Conservation (phyloP, 1,140 invertebrate species). For the Trichogramma pretiosum region DNA sequence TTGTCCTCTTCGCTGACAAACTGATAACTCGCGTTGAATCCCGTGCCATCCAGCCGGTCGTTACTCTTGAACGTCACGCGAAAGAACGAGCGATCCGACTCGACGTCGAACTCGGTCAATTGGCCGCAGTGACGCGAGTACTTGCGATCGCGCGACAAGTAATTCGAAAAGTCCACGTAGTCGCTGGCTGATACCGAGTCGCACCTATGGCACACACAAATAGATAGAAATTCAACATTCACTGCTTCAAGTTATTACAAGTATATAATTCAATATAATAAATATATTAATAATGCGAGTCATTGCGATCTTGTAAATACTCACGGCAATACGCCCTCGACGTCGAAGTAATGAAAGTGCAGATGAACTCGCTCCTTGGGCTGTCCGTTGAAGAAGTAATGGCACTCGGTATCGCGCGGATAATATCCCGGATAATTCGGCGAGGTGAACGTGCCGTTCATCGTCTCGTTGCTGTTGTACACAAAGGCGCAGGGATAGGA, state of each 20-base stretch:
- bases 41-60: constrained; percentile 82
- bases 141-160: constrained; percentile 75
- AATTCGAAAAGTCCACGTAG: constrained; percentile 92
- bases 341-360: constrained; percentile 82
- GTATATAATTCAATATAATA: too few species aligned
- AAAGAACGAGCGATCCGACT: constrained; percentile 87
- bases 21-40: constrained; percentile 85
- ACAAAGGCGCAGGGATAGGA: constrained; percentile 73
- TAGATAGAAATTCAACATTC: too few species aligned
- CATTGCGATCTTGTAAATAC: too few species aligned
- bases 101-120: constrained; percentile 65
- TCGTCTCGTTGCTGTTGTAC: constrained; percentile 68
- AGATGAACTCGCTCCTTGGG: constrained; percentile 74
- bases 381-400: constrained; percentile 86
- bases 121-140: constrained; percentile 80
- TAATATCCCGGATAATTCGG: constrained; percentile 91
- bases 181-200: constrained; percentile 80
- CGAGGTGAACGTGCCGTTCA: constrained; percentile 76
- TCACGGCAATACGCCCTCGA: constrained; percentile 85
- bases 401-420: constrained; percentile 84
- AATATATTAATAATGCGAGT: too few species aligned
- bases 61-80: constrained; percentile 90
- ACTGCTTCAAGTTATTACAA: too few species aligned
- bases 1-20: constrained; percentile 53
- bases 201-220: constrained; percentile 75